Conservation (phyloP, 2,888 invertebrate genomes). For the Pteria penguin region DNA sequence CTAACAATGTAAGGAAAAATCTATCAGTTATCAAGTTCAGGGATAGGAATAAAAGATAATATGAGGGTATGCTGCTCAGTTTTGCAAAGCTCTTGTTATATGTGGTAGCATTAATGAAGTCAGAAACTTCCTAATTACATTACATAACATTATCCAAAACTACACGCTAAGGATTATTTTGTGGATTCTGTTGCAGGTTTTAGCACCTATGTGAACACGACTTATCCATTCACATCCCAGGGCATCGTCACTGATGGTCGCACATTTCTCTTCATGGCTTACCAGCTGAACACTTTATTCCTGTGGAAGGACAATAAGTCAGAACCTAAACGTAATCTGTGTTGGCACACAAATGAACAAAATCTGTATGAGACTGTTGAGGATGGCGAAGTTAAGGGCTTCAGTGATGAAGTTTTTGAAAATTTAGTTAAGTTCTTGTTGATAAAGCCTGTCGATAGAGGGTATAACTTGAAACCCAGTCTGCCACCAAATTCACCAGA, state of each 20-base stretch:
- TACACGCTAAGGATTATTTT: no score
- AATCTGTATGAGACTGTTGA: constrained; percentile 88
- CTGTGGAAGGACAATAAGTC: constrained; percentile 82
- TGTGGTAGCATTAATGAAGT: no score
- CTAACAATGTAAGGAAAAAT: no score
- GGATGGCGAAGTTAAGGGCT: constrained; percentile 82
- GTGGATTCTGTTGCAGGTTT: constrained; percentile 84
- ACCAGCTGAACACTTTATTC: constrained; percentile 93
- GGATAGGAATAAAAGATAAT: no score
- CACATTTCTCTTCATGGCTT: constrained; percentile 91
- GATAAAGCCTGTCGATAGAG: constrained; percentile 75
- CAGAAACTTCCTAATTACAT: no score
- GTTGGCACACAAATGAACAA: constrained; percentile 88
- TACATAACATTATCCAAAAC: no score
- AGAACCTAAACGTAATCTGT: constrained; percentile 88
- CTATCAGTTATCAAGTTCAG: no score
- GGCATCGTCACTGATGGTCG: constrained; percentile 93
- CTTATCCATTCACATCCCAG: constrained; percentile 94
- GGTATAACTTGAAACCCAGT: constrained; percentile 87
- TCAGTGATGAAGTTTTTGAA: constrained; percentile 90
- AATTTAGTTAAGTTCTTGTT: constrained; percentile 87
- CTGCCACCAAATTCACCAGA: constrained; percentile 80
- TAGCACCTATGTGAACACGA: constrained; percentile 92
- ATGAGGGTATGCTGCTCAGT: no score
- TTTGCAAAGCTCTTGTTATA: no score